A percentile compares a stretch with the other conserved stretches of the same genome.
Evolutionary conservation across 2,113 vertebrate genomes (phyloP).

Genomic region (Myotis brandtii): DNA sequence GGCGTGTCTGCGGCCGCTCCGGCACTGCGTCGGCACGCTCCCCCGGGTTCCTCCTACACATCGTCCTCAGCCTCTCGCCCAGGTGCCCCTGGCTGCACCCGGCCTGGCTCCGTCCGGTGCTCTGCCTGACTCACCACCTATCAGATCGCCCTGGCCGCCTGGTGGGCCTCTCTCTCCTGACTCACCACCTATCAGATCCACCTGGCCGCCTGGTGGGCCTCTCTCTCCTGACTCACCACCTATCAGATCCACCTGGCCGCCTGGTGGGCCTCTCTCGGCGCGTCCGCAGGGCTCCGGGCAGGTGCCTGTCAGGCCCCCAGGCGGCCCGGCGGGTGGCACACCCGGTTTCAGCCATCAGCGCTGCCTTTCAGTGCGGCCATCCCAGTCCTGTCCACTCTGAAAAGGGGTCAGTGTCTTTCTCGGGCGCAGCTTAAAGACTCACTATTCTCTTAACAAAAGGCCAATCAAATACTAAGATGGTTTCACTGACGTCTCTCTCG

Average conservation of each 20-base stretch:
- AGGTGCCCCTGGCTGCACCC: neutral
- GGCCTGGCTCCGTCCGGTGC: too few species aligned
- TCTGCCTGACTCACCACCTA: neutral
- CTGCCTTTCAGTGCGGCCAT: conserved; percentile 48
- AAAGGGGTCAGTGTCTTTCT: conserved; percentile 69
- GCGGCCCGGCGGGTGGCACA: neutral
- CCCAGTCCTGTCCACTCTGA: conserved; percentile 24
- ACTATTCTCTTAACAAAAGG: conserved; percentile 74
- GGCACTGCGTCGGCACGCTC: rapidly evolving
- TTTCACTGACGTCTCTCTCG: conserved; percentile 51
- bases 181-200: neutral
- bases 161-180: neutral
- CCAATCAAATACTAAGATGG: conserved; percentile 64
- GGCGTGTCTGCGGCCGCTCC: neutral
- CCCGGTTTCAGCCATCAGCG: conserved; percentile 21
- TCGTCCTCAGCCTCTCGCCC: neutral
- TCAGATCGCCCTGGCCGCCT: neutral
- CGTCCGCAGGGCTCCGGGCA: rapidly evolving
- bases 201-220: neutral
- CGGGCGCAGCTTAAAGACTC: conserved; percentile 50
- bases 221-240: neutral
- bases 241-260: neutral
- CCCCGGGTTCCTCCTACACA: neutral
- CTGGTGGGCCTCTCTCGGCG: rapidly evolving
- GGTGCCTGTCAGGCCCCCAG: neutral